These are phyloP conservation scores for Pituophis catenifer DNA, from an alignment of 2,113 vertebrate genomes.

Conservation along the genomic window DNA sequence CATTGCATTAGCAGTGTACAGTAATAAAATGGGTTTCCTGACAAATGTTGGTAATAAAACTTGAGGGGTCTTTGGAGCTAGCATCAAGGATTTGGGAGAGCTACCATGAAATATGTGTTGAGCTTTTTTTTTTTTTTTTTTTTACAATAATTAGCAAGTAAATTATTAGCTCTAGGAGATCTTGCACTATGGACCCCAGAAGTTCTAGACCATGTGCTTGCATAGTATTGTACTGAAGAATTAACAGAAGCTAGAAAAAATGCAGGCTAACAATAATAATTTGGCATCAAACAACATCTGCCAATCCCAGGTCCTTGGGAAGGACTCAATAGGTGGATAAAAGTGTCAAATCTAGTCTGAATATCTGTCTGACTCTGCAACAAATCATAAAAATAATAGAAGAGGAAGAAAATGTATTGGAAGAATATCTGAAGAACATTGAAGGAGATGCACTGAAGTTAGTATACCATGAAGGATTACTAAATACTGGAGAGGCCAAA, in stretches of 20 bases:
- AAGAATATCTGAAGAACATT: neutral
- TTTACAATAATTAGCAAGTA: neutral
- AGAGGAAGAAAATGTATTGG: neutral
- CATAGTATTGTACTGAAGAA: neutral
- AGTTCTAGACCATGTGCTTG: neutral
- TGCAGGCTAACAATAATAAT: neutral
- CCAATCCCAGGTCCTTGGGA: neutral
- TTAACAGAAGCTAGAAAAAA: neutral
- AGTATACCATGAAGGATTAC: neutral
- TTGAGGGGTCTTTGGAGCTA: neutral
- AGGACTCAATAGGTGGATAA: neutral
- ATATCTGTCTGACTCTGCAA: neutral
- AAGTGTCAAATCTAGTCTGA: neutral
- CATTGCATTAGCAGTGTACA: neutral
- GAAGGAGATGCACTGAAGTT: neutral
- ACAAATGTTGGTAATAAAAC: neutral
- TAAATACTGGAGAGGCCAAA: neutral
- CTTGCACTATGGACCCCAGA: neutral
- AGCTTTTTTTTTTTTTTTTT: neutral
- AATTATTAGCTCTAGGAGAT: neutral
- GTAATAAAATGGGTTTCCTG: neutral
- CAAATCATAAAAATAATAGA: neutral
- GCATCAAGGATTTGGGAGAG: neutral
- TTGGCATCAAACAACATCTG: no score
- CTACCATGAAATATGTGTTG: neutral